Evolutionary conservation across 1,140 invertebrate genomes (phyloP).

Genomic region (Drosophila dunni): DNA sequence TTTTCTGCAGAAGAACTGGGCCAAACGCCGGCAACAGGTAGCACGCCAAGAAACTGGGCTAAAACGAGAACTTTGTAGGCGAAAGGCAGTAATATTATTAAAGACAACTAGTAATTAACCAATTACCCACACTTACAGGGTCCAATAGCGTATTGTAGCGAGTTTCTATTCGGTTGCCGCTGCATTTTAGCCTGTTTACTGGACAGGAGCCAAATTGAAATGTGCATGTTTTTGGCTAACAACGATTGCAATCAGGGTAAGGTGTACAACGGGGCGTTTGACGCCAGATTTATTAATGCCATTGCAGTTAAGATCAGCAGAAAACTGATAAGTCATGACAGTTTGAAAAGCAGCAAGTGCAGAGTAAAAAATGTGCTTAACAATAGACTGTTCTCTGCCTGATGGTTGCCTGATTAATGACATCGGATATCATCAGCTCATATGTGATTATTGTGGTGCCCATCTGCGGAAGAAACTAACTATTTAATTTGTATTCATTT

Average conservation of each 20-base stretch:
- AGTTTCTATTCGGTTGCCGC: conserved; percentile 54
- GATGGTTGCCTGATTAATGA: conserved; percentile 76
- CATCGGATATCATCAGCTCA: conserved; percentile 86
- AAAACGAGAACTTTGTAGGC: conserved; percentile 59
- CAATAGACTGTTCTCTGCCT: conserved; percentile 77
- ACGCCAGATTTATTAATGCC: conserved; percentile 24
- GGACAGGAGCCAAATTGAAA: conserved; percentile 8
- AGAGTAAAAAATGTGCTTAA: conserved; percentile 31
- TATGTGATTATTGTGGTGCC: conserved; percentile 89
- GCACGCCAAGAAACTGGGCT: conserved; percentile 68
- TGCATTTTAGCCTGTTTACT: conserved; percentile 52
- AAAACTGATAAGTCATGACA: conserved; percentile 26
- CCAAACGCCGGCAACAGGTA: conserved; percentile 68
- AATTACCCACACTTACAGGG: conserved; percentile 66
- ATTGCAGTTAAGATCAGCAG: conserved; percentile 31
- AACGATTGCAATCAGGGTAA: conserved; percentile 32
- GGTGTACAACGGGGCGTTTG: conserved; percentile 28
- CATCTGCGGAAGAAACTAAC: conserved; percentile 68
- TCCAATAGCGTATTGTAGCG: conserved; percentile 72
- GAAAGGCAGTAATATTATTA: background rate
- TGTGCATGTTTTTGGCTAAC: conserved; percentile 9
- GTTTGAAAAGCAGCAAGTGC: background rate
- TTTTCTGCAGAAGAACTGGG: conserved; percentile 43
- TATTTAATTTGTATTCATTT: background rate
- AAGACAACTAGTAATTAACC: background rate